Evolutionary conservation across 1,140 invertebrate species (phyloP).

Genomic region (Thaumetopoea pityocampa): DNA sequence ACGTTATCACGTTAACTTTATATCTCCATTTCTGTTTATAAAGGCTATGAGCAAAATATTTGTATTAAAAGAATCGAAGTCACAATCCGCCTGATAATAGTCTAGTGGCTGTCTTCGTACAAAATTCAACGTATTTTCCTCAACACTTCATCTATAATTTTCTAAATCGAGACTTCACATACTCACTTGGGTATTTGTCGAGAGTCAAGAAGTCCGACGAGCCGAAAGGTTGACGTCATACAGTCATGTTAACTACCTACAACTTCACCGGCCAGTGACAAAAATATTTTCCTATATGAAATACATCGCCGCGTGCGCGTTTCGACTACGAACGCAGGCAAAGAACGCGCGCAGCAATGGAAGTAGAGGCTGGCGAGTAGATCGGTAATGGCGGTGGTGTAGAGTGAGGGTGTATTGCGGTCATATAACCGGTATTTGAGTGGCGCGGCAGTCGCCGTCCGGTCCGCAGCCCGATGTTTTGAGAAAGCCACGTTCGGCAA

Average conservation of each 20-base stretch:
- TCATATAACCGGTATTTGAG: constrained; percentile 73
- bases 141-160: constrained; percentile 47
- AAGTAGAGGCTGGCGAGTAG: constrained; percentile 5
- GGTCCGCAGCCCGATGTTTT: constrained; percentile 57
- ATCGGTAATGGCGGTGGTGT: constrained; percentile 13
- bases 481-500: constrained; percentile 68
- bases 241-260: constrained; percentile 57
- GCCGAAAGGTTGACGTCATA: constrained; percentile 71
- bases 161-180: constrained; percentile 55
- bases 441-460: constrained; percentile 52
- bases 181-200: constrained; percentile 59
- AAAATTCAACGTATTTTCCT: constrained; percentile 29
- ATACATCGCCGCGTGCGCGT: constrained; percentile 31
- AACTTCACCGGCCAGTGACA: constrained; percentile 25
- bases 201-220: constrained; percentile 65
- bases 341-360: constrained; percentile 23
- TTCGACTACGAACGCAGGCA: constrained; percentile 15
- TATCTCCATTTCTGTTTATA: too few relatives aligned
- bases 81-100: too few relatives aligned
- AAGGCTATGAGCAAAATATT: too few relatives aligned
- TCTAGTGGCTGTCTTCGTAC: too few relatives aligned
- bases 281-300: constrained; percentile 6
- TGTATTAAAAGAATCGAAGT: too few relatives aligned
- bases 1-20: too few relatives aligned
- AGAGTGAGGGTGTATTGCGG: constrained; percentile 60